Evolutionary conservation across 2,797 vertebrate species (phyloP).

Genomic region (Pantherophis alleghaniensis): DNA sequence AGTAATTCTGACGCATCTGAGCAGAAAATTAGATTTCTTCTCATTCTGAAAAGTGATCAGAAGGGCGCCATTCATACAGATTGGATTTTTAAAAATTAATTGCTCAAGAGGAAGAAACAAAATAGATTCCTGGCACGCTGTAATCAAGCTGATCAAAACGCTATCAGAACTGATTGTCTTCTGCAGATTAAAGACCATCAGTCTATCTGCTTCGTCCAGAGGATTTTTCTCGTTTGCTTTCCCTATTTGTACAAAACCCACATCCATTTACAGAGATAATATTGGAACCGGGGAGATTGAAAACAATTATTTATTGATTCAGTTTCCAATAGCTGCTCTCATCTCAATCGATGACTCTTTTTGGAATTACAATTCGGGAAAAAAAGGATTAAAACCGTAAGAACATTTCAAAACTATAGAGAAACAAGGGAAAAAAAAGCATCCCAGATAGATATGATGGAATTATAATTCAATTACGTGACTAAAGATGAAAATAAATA

Average conservation of each 20-base stretch:
- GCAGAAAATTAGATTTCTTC: not conserved
- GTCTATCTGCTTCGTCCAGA: not conserved
- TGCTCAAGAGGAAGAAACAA: not conserved
- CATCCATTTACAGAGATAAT: not conserved
- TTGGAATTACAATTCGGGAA: not conserved
- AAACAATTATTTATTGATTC: not conserved
- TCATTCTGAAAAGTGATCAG: not conserved
- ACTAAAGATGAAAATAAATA: not conserved
- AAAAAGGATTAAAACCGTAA: not conserved
- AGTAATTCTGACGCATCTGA: not conserved
- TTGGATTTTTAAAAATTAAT: not conserved
- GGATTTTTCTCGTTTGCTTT: not conserved
- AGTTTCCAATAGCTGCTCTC: not conserved
- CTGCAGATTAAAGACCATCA: not conserved
- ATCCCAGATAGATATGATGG: not conserved
- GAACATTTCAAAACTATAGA: not conserved
- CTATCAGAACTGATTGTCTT: not conserved
- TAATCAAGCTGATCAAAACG: not conserved
- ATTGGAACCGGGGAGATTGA: not conserved
- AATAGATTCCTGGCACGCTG: not conserved
- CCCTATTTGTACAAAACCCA: not conserved
- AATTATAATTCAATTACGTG: not conserved
- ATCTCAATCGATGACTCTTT: not conserved
- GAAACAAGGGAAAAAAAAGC: not conserved
- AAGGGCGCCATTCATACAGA: not conserved